Evolutionary conservation across 2,113 vertebrate species (phyloP).

Genomic region (Menura novaehollandiae): DNA sequence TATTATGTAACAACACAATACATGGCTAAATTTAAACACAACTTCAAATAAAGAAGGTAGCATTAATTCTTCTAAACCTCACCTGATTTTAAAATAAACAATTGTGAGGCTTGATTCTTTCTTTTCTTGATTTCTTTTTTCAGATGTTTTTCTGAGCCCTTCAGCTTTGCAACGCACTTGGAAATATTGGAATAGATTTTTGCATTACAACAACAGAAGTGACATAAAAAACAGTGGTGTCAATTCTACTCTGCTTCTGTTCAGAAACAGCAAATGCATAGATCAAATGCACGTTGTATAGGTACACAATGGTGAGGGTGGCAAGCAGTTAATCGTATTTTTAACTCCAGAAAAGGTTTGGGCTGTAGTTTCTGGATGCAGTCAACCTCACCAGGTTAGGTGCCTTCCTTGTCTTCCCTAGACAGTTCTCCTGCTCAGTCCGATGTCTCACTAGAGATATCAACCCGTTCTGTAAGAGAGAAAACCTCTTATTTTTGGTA

Average conservation of each 20-base stretch:
- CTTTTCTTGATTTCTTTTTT: rapidly evolving
- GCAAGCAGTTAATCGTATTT: not conserved
- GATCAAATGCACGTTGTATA: not conserved
- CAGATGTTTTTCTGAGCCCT: not conserved
- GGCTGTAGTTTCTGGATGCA: not conserved
- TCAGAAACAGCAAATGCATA: not conserved
- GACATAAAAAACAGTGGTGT: not conserved
- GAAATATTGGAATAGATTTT: not conserved
- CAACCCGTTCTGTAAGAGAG: not conserved
- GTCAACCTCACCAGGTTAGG: not conserved
- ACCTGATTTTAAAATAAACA: not conserved
- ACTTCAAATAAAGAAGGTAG: not conserved
- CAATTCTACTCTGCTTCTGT: not conserved
- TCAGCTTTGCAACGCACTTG: not conserved
- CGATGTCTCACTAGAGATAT: not conserved
- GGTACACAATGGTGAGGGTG: not conserved
- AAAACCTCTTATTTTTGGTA: not conserved
- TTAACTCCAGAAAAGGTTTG: not conserved
- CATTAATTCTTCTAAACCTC: not conserved
- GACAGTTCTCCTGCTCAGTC: not conserved
- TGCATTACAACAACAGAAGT: not conserved
- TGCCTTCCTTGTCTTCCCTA: not conserved
- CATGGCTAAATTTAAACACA: not conserved
- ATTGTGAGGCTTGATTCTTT: not conserved
- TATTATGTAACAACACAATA: not conserved